Conservation (phyloP, 2,113 vertebrate genomes). For the Chunga burmeisteri region DNA sequence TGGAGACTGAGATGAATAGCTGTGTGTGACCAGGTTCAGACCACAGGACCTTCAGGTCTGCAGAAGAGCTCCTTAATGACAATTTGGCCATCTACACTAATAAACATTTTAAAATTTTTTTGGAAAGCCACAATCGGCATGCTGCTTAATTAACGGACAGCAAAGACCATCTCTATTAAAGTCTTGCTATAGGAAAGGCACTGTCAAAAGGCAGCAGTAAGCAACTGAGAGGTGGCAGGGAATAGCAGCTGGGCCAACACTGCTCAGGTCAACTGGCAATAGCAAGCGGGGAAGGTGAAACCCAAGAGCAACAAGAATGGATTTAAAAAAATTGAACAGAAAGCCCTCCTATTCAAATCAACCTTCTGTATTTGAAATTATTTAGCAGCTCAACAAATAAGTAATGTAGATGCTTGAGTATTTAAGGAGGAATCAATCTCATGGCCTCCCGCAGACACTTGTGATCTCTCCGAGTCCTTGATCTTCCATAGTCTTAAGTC, state of each 20-base stretch:
- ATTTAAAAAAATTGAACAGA: not conserved
- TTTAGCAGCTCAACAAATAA: not conserved
- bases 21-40: not conserved
- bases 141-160: not conserved
- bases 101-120: not conserved
- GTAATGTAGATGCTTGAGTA: not conserved
- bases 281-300: not conserved
- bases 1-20: constrained; percentile 43
- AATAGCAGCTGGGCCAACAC: not conserved
- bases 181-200: not conserved
- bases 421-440: not conserved
- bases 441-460: not conserved
- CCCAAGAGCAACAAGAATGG: not conserved
- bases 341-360: not conserved
- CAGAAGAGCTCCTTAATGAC: not conserved
- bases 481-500: not conserved
- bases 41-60: not conserved
- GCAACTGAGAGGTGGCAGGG: not conserved
- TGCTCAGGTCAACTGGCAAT: not conserved
- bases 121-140: not conserved
- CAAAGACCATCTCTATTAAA: not conserved
- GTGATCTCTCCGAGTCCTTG: not conserved
- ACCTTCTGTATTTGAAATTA: not conserved
- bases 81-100: not conserved
- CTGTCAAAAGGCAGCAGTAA: not conserved